These are phyloP conservation scores for Priocnemis perturbator DNA, from an alignment of 2,888 invertebrate genomes.

Conservation along the genomic window DNA sequence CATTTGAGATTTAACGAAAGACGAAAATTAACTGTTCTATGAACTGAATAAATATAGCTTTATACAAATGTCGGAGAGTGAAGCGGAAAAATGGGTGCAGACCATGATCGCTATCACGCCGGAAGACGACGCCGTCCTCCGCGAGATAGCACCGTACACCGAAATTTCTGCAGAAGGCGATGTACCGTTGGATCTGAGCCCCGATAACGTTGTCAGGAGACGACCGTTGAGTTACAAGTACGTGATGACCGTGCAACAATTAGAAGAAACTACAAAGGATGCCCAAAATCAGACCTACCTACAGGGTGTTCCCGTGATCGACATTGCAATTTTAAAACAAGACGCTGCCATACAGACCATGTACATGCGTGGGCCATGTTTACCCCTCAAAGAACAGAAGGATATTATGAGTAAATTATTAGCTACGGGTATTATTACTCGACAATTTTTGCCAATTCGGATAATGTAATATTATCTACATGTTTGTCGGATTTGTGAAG, in stretches of 20 bases:
- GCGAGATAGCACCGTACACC: conserved; percentile 51
- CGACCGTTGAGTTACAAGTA: conserved; percentile 38
- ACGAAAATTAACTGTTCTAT: too few relatives aligned
- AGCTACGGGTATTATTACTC: too few relatives aligned
- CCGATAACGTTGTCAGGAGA: conserved; percentile 45
- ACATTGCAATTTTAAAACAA: conserved; percentile 41
- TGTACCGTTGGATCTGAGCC: conserved; percentile 35
- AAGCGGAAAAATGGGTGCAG: conserved; percentile 51
- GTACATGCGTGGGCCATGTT: conserved; percentile 53
- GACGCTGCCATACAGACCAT: conserved; percentile 60
- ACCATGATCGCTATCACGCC: conserved; percentile 60
- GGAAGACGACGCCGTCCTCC: conserved; percentile 53
- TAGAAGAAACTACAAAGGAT: conserved; percentile 25
- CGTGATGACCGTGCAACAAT: conserved; percentile 48
- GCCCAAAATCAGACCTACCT: conserved; percentile 57
- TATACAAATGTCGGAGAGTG: neutral
- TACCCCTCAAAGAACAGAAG: conserved; percentile 34
- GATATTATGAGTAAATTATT: conserved; percentile 52
- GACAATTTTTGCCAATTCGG: too few relatives aligned
- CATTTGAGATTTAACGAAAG: too few relatives aligned
- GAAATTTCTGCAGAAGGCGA: conserved; percentile 46
- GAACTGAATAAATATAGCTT: too few relatives aligned
- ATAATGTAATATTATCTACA: too few relatives aligned
- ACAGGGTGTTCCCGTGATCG: conserved; percentile 54
- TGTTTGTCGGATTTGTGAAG: too few relatives aligned